Percentiles rank a stretch among this genome's conserved stretches.
These are phyloP conservation scores for Aphaenogaster rudis DNA, from an alignment of 1,140 invertebrate species.

Conservation along the genomic window DNA sequence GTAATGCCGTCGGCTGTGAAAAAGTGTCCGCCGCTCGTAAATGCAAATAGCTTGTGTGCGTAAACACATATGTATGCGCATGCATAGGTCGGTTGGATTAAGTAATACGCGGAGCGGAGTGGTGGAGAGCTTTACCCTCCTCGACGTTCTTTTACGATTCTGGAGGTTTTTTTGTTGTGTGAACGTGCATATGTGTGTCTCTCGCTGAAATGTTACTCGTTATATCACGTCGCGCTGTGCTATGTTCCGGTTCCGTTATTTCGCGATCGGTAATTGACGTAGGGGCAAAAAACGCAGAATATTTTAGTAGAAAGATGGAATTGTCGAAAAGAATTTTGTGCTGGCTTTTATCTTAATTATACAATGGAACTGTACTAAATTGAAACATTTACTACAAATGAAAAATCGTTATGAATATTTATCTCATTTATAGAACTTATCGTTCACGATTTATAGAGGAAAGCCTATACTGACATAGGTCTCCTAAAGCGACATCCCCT, in stretches of 20 bases:
- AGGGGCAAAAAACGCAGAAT: neutral
- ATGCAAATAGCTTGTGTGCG: slow-evolving; percentile 77
- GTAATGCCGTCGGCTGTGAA: slow-evolving; percentile 75
- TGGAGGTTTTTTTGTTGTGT: neutral
- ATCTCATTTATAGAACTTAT: neutral
- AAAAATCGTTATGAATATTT: neutral
- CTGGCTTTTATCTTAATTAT: neutral
- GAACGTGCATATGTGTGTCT: neutral
- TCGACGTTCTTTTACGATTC: slow-evolving; percentile 42
- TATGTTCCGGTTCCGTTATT: slow-evolving; percentile 9
- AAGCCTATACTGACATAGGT: too few relatives aligned
- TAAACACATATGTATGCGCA: slow-evolving; percentile 17
- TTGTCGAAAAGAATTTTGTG: neutral
- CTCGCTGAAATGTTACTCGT: slow-evolving; percentile 1
- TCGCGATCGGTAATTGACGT: slow-evolving; percentile 9
- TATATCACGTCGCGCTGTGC: neutral
- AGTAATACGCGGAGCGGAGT: slow-evolving; percentile 11
- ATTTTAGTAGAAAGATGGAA: neutral
- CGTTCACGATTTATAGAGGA: neutral
- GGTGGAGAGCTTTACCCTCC: slow-evolving; percentile 5
- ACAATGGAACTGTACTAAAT: neutral
- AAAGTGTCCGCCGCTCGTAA: slow-evolving; percentile 78
- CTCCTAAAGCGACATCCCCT: too few relatives aligned
- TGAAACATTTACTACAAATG: neutral
- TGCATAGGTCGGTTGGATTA: slow-evolving; percentile 40